Evolutionary conservation across 1,140 invertebrate genomes (phyloP).

Genomic region (Drosophila biarmipes): DNA sequence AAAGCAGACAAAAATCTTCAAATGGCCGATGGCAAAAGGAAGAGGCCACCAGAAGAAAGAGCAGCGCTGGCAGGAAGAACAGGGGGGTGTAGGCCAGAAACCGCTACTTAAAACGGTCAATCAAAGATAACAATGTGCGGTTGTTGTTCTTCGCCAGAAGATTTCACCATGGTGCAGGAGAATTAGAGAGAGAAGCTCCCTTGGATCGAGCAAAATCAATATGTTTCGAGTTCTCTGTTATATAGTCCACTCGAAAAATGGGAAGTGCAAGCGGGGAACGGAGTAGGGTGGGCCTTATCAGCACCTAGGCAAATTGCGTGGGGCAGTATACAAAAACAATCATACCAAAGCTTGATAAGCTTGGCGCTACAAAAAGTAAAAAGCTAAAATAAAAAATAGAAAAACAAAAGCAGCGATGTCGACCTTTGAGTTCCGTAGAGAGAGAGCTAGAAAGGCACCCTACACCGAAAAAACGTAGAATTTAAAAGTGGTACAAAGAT

Average conservation of each 20-base stretch:
- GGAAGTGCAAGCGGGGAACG: not conserved
- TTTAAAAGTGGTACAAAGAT: not conserved
- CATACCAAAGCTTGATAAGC: slow-evolving; percentile 48
- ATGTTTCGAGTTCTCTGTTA: slow-evolving; percentile 40
- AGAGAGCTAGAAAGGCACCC: slow-evolving; percentile 1
- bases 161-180: slow-evolving; percentile 52
- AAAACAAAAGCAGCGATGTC: slow-evolving; percentile 21
- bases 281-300: slow-evolving; percentile 49
- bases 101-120: slow-evolving; percentile 68
- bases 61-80: not conserved
- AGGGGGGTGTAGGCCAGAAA: slow-evolving; percentile 51
- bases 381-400: slow-evolving; percentile 20
- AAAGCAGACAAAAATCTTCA: slow-evolving; percentile 78
- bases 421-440: slow-evolving; percentile 55
- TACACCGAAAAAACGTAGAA: slow-evolving; percentile 7
- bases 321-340: slow-evolving; percentile 75
- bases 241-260: slow-evolving; percentile 32
- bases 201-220: slow-evolving; percentile 47
- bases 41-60: slow-evolving; percentile 21
- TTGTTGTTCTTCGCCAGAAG: slow-evolving; percentile 13
- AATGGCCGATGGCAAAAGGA: slow-evolving; percentile 52
- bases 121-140: slow-evolving; percentile 70
- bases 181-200: slow-evolving; percentile 5
- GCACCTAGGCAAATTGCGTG: slow-evolving; percentile 69
- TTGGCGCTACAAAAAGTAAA: slow-evolving; percentile 23